These are phyloP conservation scores for Drosophila dunni DNA, from an alignment of 1,140 invertebrate species.

Conservation along the genomic window DNA sequence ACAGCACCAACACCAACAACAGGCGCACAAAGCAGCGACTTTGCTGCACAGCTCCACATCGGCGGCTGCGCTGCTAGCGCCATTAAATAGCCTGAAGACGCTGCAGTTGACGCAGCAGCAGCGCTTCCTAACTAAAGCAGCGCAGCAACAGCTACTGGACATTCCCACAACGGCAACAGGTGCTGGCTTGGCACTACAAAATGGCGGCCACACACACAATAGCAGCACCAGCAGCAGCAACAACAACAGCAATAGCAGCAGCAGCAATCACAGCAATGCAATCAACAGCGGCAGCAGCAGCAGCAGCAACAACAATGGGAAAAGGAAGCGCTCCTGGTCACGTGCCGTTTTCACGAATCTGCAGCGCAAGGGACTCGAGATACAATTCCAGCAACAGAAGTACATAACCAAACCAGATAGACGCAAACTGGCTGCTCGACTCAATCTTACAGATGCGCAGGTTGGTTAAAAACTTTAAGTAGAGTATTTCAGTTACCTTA, in stretches of 20 bases:
- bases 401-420: conserved; percentile 99
- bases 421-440: conserved; percentile 96
- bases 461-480: conserved; percentile 85
- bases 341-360: conserved; percentile 97
- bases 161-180: conserved; percentile 44
- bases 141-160: conserved; percentile 50
- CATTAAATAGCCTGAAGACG: conserved; percentile 58
- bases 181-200: conserved; percentile 36
- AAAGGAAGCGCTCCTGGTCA: conserved; percentile 95
- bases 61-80: conserved; percentile 53
- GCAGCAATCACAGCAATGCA: conserved; percentile 4
- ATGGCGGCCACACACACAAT: conserved; percentile 33
- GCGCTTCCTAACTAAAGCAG: conserved; percentile 58
- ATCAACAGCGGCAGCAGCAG: background rate
- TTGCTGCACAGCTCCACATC: conserved; percentile 37
- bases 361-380: conserved; percentile 96
- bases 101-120: conserved; percentile 66
- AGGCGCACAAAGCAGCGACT: conserved; percentile 36
- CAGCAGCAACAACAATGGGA: conserved; percentile 83
- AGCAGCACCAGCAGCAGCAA: conserved; percentile 20
- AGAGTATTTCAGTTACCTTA: background rate
- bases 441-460: conserved; percentile 97
- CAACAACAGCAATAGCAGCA: conserved; percentile 10
- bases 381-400: conserved; percentile 97
- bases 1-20: conserved; percentile 51